phyloP scores from a whole-genome alignment of 2,113 vertebrate species.

The Cryptotis parvus region DNA sequence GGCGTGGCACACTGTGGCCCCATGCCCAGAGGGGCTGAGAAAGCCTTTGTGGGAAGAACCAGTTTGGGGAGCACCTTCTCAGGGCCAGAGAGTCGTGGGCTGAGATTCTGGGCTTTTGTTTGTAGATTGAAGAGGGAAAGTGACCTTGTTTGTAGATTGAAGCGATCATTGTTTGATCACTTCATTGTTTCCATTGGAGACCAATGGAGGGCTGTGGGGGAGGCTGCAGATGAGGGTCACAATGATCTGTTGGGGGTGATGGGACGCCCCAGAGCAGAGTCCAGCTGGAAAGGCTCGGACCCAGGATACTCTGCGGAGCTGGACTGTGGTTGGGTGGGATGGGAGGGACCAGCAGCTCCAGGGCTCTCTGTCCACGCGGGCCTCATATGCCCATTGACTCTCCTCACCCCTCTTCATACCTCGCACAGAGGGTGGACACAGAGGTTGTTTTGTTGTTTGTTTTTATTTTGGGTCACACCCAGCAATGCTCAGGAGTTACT shows the following conservation, averaged over 20 bases:
- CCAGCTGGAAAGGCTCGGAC: not conserved
- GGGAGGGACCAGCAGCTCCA: not conserved
- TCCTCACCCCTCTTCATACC: not conserved
- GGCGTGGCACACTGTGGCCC: not conserved
- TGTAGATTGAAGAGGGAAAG: no score
- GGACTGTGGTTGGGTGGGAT: not conserved
- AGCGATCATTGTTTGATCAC: no score
- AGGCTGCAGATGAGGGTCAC: not conserved
- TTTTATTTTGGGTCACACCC: no score
- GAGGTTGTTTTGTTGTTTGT: no score
- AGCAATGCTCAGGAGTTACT: no score
- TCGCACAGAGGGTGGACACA: not conserved
- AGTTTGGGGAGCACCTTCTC: not conserved
- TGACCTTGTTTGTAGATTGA: no score
- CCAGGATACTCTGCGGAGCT: not conserved
- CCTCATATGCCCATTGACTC: rapidly evolving
- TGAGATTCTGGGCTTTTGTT: not conserved
- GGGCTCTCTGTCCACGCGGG: not conserved
- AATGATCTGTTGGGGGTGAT: not conserved
- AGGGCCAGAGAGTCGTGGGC: not conserved
- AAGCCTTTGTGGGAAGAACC: not conserved
- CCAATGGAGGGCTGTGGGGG: no score
- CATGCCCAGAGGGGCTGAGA: not conserved
- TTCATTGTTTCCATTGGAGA: no score
- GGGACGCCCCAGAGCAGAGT: not conserved